phyloP scores from a whole-genome alignment of 1,140 invertebrate species.

The Drosophila hydei region DNA sequence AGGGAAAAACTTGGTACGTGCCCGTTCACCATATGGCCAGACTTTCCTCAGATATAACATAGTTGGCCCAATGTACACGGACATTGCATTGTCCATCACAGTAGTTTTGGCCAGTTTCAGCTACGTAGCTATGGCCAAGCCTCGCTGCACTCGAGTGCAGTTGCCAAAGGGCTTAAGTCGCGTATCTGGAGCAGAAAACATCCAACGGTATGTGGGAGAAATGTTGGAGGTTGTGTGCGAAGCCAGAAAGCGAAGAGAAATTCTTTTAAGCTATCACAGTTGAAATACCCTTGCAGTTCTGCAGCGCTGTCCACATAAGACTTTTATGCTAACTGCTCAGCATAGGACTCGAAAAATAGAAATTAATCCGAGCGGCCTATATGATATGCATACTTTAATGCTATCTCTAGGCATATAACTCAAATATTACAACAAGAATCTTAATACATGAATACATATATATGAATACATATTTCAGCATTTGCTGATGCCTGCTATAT shows the following conservation, averaged over 20 bases:
- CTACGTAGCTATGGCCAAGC: constrained; percentile 45
- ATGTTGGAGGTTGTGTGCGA: constrained; percentile 26
- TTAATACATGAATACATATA: too few relatives aligned
- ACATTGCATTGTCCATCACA: constrained; percentile 9
- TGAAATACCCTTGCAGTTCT: background rate
- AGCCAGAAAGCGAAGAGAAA: background rate
- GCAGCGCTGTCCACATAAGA: background rate
- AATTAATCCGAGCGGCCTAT: too few relatives aligned
- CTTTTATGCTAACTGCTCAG: background rate
- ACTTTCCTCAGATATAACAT: constrained; percentile 38
- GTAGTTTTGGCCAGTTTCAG: constrained; percentile 47
- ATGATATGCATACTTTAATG: too few relatives aligned
- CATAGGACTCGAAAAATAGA: background rate
- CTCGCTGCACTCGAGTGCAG: constrained; percentile 73
- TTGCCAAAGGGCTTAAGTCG: constrained; percentile 60
- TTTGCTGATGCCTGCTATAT: too few relatives aligned
- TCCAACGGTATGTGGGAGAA: constrained; percentile 45
- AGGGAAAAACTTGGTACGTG: constrained; percentile 53
- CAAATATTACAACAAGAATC: too few relatives aligned
- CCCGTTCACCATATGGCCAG: constrained; percentile 43
- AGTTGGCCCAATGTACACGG: constrained; percentile 1
- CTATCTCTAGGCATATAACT: too few relatives aligned
- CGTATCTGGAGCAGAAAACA: constrained; percentile 74
- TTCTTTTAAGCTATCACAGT: background rate
- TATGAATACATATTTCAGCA: too few relatives aligned